These are phyloP conservation scores for Acanthoscelides obtectus DNA, from an alignment of 2,888 invertebrate species.

Conservation along the genomic window DNA sequence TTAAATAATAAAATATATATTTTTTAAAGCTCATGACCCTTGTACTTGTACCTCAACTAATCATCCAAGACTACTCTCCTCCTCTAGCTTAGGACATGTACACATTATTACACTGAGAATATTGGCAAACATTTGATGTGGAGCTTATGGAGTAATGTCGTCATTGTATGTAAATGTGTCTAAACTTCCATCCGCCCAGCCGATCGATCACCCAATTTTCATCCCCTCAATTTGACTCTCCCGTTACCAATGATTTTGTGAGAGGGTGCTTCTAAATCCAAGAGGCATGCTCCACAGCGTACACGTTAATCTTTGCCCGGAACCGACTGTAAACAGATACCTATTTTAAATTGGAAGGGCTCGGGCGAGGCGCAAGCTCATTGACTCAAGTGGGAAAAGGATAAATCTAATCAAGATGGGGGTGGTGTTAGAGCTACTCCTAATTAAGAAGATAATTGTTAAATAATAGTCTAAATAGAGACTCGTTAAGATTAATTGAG, in stretches of 20 bases:
- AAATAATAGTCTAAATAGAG: background rate
- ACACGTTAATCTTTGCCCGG: background rate
- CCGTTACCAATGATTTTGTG: background rate
- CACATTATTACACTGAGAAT: too few relatives aligned
- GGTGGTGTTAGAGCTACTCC: background rate
- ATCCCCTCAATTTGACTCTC: background rate
- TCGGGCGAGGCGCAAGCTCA: background rate
- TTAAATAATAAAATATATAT: too few relatives aligned
- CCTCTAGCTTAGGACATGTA: too few relatives aligned
- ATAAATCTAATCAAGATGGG: background rate
- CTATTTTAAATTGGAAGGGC: background rate
- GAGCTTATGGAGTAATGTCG: too few relatives aligned
- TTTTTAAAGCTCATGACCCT: too few relatives aligned
- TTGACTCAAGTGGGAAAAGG: background rate
- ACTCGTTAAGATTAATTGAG: too few relatives aligned
- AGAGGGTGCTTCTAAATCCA: background rate
- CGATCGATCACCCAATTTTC: background rate
- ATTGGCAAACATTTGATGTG: too few relatives aligned
- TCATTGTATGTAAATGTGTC: background rate
- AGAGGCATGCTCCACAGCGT: background rate
- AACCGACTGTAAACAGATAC: background rate
- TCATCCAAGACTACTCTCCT: too few relatives aligned
- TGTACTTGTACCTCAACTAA: too few relatives aligned
- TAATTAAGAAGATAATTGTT: background rate
- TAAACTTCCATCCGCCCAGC: background rate